Evolutionary conservation across 2,113 vertebrate genomes (phyloP), one percentile per base, ranked within the genome.

Genomic region (Motacilla tschutschensis): DNA sequence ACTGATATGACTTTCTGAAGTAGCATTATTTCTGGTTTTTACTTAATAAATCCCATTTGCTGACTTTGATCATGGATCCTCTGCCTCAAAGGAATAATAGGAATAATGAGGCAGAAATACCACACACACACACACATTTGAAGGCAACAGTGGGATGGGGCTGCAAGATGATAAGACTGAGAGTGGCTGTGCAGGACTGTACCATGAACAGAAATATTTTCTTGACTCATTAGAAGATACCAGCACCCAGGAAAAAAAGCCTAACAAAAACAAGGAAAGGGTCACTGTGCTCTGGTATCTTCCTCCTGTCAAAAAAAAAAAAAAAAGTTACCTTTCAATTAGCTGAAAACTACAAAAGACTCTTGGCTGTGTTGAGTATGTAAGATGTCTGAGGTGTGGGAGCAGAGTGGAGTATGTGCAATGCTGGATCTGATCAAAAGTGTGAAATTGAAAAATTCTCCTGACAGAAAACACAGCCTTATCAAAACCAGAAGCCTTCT

Each of bases 401-500:
- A 70, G 29, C 24, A 84, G 57, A 55, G 50, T 36, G 38, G 7
- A 29, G 4, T 25, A 20, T 20, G 4, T 22, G 5, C n/a, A 69
- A 38, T 0, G 2, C n/a, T 66, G 41, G 28, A 60, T 59, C 29
- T 44, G 76, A 62, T 58, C 50, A 65, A 62, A 81, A 63, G 10
- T 26, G 31, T 0, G 1, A 40, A 79, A 79, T 9, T 73, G 53
- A 83, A 89, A 90, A 81, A 72, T 69, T 79, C 6, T 86, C 10
- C 35, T 2, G 7, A 72, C 14, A 75, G 29, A 82, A 92, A 90
- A 58, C 54, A 24, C 9, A 69, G 10, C 20, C 72, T 90, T 87
- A 77, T 73, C 65, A 62, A 87, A 92, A 57, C 22, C 60, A 77
- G 82, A 86, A 88, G 55, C 40, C 64, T 77, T 79, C 73, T 67